Evolutionary conservation across 2,888 invertebrate species (phyloP).

Genomic region (Tetrapedia diversipes): DNA sequence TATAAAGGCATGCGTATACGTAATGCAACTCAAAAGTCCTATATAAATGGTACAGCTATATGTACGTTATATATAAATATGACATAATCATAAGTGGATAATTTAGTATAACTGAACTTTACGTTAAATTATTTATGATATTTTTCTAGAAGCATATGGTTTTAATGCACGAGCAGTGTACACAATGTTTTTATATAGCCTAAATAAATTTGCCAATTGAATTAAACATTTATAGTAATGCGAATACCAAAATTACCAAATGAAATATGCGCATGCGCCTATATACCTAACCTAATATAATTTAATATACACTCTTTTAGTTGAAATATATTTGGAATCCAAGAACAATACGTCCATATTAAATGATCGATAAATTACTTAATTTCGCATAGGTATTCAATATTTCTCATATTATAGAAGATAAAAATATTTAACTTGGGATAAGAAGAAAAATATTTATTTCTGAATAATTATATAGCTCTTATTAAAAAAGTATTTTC

Average conservation of each 20-base stretch:
- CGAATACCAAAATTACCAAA: not conserved
- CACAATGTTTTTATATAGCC: not conserved
- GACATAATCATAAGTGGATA: not conserved
- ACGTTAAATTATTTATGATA: not conserved
- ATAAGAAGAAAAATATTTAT: not conserved
- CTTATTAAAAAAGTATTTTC: not conserved
- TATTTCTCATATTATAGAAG: not conserved
- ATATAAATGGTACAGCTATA: not conserved
- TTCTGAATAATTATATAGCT: not conserved
- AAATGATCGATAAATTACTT: slow-evolving; percentile 35
- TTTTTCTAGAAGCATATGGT: not conserved
- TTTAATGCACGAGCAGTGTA: not conserved
- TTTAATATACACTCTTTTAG: slow-evolving; percentile 4
- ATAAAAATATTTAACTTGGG: not conserved
- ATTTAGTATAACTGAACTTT: not conserved
- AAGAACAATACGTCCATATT: slow-evolving; percentile 2
- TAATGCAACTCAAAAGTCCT: not conserved
- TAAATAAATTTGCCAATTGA: not conserved
- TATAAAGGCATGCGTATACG: not conserved
- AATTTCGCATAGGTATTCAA: not conserved
- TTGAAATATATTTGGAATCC: slow-evolving; percentile 34
- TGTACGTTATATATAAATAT: not conserved
- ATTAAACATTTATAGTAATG: not conserved
- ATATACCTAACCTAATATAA: slow-evolving; percentile 42
- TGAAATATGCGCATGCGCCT: slow-evolving; percentile 1